phyloP scores from a whole-genome alignment of 2,888 invertebrate species.

The Ectemnius lituratus region DNA sequence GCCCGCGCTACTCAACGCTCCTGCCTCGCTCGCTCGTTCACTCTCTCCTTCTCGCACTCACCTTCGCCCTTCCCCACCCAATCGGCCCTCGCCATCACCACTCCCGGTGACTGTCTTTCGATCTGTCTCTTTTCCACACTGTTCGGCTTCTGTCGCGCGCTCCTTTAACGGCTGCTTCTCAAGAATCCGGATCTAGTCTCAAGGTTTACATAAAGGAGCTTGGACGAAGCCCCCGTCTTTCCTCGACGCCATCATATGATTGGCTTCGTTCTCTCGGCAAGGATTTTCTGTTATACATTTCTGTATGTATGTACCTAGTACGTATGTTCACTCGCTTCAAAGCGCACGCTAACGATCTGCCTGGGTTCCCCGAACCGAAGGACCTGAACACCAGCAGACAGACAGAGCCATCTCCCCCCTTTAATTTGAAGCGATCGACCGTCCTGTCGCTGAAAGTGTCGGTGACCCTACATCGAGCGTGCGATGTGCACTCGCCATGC shows the following conservation, averaged over 20 bases:
- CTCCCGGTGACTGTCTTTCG: neutral
- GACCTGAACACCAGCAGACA: too few relatives aligned
- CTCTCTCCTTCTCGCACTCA: neutral
- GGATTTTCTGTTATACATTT: constrained; percentile 44
- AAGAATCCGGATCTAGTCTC: constrained; percentile 76
- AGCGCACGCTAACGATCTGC: constrained; percentile 21
- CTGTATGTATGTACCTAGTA: neutral
- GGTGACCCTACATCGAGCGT: too few relatives aligned
- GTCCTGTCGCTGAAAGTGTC: too few relatives aligned
- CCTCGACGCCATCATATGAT: constrained; percentile 42
- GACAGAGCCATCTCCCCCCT: too few relatives aligned
- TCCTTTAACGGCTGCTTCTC: constrained; percentile 39
- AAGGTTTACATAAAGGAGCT: constrained; percentile 75
- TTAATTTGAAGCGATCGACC: too few relatives aligned
- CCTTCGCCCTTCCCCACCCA: constrained; percentile 9
- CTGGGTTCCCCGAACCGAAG: neutral
- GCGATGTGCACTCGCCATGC: too few relatives aligned
- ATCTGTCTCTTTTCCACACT: constrained; percentile 9
- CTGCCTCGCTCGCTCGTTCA: constrained; percentile 20
- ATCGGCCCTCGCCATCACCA: constrained; percentile 12
- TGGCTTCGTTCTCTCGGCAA: constrained; percentile 45
- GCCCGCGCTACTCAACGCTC: constrained; percentile 1
- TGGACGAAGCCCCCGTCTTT: constrained; percentile 51
- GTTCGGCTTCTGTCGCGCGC: constrained; percentile 15
- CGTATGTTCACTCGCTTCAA: neutral